Evolutionary conservation across 2,797 vertebrate genomes (phyloP), one percentile per base, ranked within the genome.

Genomic region (Peromyscus aztecus): DNA sequence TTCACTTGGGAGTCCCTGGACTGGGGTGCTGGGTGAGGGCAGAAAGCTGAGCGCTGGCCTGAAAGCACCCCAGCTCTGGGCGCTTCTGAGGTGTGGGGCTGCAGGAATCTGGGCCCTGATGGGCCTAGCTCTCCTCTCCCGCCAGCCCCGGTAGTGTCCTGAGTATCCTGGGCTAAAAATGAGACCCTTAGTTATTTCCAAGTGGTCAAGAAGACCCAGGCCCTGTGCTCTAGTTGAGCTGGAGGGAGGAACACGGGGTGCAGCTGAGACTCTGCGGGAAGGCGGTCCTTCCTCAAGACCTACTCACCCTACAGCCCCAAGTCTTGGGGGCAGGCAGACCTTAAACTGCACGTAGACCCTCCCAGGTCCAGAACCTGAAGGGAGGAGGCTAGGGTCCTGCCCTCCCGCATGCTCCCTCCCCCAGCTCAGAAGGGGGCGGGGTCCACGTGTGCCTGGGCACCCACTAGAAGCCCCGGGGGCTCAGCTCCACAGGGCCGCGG

Each of bases 251-350:
- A 89, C 75, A 87, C 40, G 73, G 94, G 84, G 92, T 89, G 61
- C 91, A 57, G 78, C 94, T 80, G 90, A 89, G 96, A 90, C 94
- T 37, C 69, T 46, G 90, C 92, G 75, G 96, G 94, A 96, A 95
- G 97, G 97, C 94, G 94, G 97, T 89, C 92, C 92, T 96, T 96
- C 86, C 86, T 63, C 90, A n/a, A 83, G 92, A 94, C 95, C 92
- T 94, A 34, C 89, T 96, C 97, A 5, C 46, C 78, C 9, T 24
- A 80, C 37, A 57, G 31, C 52, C 90, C 89, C 92, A 86, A 83
- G 76, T 69, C 88, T 95, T n/a, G 57, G 82, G 77, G 87, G 63
- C 94, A 86, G 92, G 94, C 95, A 85, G 92, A 93, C 91, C 67
- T 52, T 52, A 87, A 82, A 69, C 37, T 6, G 24, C 37, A 24